A percentile compares a stretch with the other conserved stretches of the same genome.
Evolutionary conservation across 2,888 invertebrate genomes (phyloP).

Genomic region (Furcula furcula): DNA sequence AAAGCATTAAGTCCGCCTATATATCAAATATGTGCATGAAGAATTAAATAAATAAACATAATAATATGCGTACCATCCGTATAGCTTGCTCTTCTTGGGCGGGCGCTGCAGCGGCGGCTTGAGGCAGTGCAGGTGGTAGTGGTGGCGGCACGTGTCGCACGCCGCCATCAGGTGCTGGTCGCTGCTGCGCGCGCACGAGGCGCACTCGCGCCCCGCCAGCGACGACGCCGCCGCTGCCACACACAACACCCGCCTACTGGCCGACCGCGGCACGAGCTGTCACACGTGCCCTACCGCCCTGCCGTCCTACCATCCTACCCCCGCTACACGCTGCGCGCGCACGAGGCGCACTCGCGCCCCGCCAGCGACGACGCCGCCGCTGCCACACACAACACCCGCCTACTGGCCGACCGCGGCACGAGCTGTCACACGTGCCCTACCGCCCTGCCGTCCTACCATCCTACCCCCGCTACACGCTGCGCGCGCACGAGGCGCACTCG

Average conservation of each 20-base stretch:
- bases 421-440: background rate
- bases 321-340: constrained; percentile 89
- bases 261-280: background rate
- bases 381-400: constrained; percentile 4
- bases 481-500: constrained; percentile 93
- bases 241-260: background rate
- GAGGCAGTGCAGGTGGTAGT: constrained; percentile 96
- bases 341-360: constrained; percentile 91
- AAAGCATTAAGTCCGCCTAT: too few relatives aligned
- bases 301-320: too few relatives aligned
- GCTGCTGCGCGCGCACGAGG: constrained; percentile 91
- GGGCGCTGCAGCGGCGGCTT: constrained; percentile 96
- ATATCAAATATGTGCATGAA: too few relatives aligned
- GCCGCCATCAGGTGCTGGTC: constrained; percentile 97
- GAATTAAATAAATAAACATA: too few relatives aligned
- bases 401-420: background rate
- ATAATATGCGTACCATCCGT: constrained; percentile 98
- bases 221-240: constrained; percentile 26
- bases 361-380: constrained; percentile 38
- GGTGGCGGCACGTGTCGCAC: constrained; percentile 96
- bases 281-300: too few relatives aligned
- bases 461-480: too few relatives aligned
- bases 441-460: too few relatives aligned
- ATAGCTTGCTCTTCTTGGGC: constrained; percentile 97
- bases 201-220: constrained; percentile 86